These are phyloP conservation scores for Pocota personata DNA, from an alignment of 2,888 invertebrate genomes.

Conservation along the genomic window DNA sequence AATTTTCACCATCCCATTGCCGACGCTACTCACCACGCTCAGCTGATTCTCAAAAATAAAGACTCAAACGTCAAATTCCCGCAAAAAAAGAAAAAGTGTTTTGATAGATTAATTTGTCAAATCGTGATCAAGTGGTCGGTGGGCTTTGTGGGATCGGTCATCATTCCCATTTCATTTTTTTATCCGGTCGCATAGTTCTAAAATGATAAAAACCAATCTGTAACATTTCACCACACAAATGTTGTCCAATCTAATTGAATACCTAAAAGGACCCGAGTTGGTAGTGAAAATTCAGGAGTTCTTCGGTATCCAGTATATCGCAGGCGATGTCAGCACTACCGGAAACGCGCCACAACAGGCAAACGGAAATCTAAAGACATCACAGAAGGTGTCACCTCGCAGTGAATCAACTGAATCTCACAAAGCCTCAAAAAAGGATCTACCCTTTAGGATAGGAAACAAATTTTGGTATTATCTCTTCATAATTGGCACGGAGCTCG, in stretches of 20 bases:
- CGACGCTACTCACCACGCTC: background rate
- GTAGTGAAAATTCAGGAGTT: conserved; percentile 91
- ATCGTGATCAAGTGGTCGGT: background rate
- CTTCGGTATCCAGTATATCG: conserved; percentile 87
- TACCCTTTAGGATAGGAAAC: conserved; percentile 84
- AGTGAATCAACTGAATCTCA: conserved; percentile 79
- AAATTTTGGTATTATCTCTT: conserved; percentile 94
- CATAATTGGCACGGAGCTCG: conserved; percentile 92
- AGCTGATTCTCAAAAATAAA: conserved; percentile 29
- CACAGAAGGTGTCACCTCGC: conserved; percentile 80
- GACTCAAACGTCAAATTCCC: conserved; percentile 26
- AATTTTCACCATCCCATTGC: background rate
- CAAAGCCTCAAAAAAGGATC: conserved; percentile 38
- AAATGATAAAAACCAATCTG: conserved; percentile 31
- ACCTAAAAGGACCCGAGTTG: conserved; percentile 89
- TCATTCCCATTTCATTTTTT: background rate
- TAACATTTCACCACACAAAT: conserved; percentile 18
- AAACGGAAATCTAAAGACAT: conserved; percentile 82
- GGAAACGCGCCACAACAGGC: conserved; percentile 11
- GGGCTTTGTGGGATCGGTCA: background rate
- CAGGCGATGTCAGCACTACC: background rate
- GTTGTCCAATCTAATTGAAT: conserved; percentile 83
- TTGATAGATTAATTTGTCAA: conserved; percentile 37
- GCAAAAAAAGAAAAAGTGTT: conserved; percentile 29
- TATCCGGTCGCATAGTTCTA: background rate